Evolutionary conservation across 1,140 invertebrate species (phyloP).

Genomic region (Magallana ariakensis): DNA sequence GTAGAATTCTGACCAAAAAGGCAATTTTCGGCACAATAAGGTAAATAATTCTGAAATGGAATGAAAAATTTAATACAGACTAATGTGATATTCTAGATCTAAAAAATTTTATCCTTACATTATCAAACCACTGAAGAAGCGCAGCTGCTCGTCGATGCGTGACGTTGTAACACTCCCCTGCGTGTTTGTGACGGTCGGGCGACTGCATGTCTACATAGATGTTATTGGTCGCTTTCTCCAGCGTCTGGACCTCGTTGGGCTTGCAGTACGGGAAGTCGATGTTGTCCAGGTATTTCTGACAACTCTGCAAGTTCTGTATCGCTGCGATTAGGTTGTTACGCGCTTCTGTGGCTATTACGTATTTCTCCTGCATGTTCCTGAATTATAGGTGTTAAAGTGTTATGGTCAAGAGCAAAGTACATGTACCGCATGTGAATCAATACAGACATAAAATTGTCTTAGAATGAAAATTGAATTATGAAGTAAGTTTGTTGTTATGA

Average conservation of each 20-base stretch:
- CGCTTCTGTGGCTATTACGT: slow-evolving; percentile 81
- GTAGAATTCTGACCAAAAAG: no score
- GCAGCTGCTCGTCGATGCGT: slow-evolving; percentile 82
- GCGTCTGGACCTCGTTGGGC: slow-evolving; percentile 81
- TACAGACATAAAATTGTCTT: no score
- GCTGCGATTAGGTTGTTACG: slow-evolving; percentile 84
- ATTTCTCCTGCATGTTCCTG: slow-evolving; percentile 66
- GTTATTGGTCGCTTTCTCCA: slow-evolving; percentile 82
- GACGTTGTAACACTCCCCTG: slow-evolving; percentile 80
- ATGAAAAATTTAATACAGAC: no score
- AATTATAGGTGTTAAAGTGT: background rate
- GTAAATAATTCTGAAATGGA: no score
- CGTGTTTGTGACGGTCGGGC: slow-evolving; percentile 81
- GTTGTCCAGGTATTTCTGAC: slow-evolving; percentile 82
- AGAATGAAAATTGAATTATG: no score
- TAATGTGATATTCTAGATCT: background rate
- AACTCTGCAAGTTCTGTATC: slow-evolving; percentile 82
- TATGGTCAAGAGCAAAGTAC: background rate
- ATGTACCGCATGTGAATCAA: no score
- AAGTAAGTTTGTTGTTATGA: no score
- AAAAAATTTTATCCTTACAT: no score
- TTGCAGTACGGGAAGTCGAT: slow-evolving; percentile 84
- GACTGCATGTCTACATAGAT: slow-evolving; percentile 83
- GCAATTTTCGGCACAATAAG: no score
- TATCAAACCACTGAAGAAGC: slow-evolving; percentile 84